These are phyloP conservation scores for Euphonia xanthogaster DNA, from an alignment of 2,797 vertebrate species.

Conservation along the genomic window DNA sequence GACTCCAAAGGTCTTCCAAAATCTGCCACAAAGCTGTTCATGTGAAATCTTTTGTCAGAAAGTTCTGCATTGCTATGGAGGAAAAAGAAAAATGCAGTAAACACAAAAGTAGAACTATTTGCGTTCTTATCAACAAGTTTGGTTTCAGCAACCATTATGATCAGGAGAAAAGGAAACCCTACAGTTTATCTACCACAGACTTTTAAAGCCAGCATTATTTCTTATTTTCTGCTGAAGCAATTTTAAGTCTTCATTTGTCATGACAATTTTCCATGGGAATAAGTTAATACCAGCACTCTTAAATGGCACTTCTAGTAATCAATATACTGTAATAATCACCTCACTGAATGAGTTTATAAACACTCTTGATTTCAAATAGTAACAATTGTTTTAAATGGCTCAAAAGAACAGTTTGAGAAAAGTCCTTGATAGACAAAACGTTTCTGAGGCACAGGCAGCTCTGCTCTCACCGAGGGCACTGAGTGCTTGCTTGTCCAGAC, in stretches of 20 bases:
- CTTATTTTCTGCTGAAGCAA: neutral
- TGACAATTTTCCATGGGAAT: neutral
- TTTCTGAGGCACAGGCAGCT: neutral
- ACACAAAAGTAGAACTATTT: neutral
- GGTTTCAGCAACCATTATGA: neutral
- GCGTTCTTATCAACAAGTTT: neutral
- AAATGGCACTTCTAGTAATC: neutral
- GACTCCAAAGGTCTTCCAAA: conserved; percentile 72
- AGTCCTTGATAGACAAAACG: neutral
- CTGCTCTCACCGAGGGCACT: neutral
- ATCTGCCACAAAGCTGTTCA: conserved; percentile 82
- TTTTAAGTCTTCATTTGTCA: neutral
- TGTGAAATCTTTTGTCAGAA: conserved; percentile 78
- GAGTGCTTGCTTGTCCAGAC: neutral
- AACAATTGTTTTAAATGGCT: neutral
- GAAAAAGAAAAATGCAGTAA: conserved; percentile 3
- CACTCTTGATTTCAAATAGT: neutral
- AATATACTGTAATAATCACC: neutral
- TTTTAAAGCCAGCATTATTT: neutral
- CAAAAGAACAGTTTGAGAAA: neutral
- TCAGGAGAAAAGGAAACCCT: neutral
- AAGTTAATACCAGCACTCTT: neutral
- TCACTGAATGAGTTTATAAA: neutral
- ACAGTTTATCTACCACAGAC: neutral
- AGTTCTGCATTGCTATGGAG: conserved; percentile 80